Evolutionary conservation across 2,797 vertebrate genomes (phyloP).

Genomic region (Cephalopachus bancanus): DNA sequence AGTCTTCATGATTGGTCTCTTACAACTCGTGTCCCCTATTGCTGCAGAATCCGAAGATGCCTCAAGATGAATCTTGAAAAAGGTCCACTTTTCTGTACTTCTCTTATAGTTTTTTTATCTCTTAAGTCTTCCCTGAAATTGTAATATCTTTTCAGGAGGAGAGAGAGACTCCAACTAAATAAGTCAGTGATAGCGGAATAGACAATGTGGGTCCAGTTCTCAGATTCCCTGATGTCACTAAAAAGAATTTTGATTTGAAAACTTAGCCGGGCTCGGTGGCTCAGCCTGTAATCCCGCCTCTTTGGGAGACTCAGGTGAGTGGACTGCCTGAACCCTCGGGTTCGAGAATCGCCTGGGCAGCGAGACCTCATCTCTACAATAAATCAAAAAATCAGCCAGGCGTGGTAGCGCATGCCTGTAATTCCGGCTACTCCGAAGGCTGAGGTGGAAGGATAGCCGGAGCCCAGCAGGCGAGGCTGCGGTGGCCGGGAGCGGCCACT

Average conservation of each 20-base stretch:
- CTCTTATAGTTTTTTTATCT: background rate
- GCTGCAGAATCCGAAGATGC: background rate
- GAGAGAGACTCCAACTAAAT: background rate
- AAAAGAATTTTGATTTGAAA: background rate
- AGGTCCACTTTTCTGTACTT: background rate
- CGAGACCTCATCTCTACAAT: no score
- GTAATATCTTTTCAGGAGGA: background rate
- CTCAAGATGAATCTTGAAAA: background rate
- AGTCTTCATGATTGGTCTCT: background rate
- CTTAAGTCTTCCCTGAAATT: background rate
- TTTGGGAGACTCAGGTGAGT: no score
- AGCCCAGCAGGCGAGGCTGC: no score
- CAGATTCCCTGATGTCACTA: background rate
- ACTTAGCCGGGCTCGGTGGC: no score
- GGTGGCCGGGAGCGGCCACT: no score
- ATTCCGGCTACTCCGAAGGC: no score
- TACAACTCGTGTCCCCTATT: accelerated
- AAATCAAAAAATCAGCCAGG: no score
- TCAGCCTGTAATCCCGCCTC: no score
- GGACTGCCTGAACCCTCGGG: no score
- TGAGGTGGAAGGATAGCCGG: no score
- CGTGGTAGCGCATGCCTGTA: no score
- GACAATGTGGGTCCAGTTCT: background rate
- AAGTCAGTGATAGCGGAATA: background rate
- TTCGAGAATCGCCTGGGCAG: no score